Evolutionary conservation across 2,797 vertebrate genomes (phyloP).

Genomic region (Falco biarmicus): DNA sequence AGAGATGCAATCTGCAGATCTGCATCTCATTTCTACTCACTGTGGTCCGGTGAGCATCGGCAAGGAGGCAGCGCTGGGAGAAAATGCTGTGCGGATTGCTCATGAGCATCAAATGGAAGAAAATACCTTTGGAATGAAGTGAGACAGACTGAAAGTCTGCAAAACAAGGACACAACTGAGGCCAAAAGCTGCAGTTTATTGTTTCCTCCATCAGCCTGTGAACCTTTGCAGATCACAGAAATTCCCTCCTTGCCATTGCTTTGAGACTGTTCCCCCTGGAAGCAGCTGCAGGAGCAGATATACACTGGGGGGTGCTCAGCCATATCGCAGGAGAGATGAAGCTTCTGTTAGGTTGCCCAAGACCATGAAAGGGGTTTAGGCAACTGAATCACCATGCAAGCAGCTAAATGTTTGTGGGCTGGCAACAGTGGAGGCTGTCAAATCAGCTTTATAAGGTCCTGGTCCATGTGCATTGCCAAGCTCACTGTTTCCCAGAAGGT

Average conservation of each 20-base stretch:
- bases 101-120: neutral
- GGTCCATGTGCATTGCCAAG: neutral
- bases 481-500: neutral
- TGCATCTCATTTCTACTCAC: neutral
- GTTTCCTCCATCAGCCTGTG: neutral
- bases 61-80: rapidly evolving
- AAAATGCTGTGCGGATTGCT: rapidly evolving
- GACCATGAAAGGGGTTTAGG: neutral
- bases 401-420: neutral
- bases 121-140: neutral
- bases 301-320: neutral
- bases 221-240: neutral
- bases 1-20: neutral
- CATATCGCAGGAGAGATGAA: rapidly evolving
- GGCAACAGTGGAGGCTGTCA: neutral
- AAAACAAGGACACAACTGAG: neutral
- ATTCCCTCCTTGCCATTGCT: neutral
- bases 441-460: neutral
- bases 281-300: neutral
- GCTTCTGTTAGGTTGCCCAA: neutral
- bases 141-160: rapidly evolving
- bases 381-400: neutral
- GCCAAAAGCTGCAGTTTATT: neutral
- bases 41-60: neutral
- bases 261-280: neutral